Percentiles rank a stretch among this genome's conserved stretches.
Conservation (phyloP, 2,113 vertebrate genomes). For the Oreamnos americanus region DNA sequence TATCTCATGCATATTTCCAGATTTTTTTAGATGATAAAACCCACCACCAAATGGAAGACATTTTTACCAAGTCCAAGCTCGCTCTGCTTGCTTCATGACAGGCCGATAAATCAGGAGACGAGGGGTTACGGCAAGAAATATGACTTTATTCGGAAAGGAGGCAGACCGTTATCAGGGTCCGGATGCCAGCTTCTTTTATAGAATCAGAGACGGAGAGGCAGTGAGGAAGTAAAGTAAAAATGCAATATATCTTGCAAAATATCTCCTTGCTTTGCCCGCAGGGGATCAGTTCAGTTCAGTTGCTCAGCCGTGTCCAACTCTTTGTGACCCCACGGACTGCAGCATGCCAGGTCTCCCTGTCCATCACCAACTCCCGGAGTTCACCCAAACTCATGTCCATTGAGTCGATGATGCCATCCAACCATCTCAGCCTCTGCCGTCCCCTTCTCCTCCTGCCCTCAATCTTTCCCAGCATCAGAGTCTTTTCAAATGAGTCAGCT, state of each 20-base stretch:
- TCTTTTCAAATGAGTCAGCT: background rate
- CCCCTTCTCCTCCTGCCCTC: background rate
- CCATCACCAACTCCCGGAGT: background rate
- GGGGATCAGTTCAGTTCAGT: background rate
- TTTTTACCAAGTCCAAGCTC: background rate
- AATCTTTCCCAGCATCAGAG: background rate
- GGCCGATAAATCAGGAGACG: background rate
- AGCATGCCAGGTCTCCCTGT: background rate
- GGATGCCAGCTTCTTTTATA: background rate
- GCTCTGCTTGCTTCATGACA: background rate
- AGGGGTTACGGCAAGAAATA: background rate
- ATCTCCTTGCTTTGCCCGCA: background rate
- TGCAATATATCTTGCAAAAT: background rate
- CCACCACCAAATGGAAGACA: background rate
- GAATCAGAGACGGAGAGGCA: background rate
- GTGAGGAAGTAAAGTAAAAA: background rate
- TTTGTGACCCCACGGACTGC: background rate
- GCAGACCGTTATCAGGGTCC: background rate
- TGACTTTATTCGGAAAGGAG: background rate
- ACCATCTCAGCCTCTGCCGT: background rate
- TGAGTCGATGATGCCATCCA: background rate
- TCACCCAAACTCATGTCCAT: background rate
- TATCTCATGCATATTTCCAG: background rate
- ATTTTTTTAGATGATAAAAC: background rate
- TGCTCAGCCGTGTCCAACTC: fast-evolving